Percentiles rank a stretch among this genome's conserved stretches.
These are phyloP conservation scores for Drosophila watanabei DNA, from an alignment of 1,140 invertebrate species.

Conservation along the genomic window DNA sequence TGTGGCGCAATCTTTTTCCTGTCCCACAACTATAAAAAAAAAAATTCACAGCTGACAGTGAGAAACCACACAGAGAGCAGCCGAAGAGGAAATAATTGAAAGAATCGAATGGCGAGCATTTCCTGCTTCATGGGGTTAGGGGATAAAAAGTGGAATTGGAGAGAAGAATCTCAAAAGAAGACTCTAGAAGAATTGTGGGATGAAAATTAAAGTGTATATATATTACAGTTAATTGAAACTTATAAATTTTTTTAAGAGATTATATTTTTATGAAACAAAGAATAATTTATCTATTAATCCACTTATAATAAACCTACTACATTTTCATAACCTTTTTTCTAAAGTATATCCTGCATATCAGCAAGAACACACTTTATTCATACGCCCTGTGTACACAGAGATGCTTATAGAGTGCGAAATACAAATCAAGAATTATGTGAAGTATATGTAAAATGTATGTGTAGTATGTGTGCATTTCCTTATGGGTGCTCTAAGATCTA, in stretches of 20 bases:
- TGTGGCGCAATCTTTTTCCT: conserved; percentile 55
- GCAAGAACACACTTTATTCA: conserved; percentile 20
- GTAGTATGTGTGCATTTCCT: conserved; percentile 39
- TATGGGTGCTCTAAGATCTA: conserved; percentile 39
- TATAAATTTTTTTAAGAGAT: no score
- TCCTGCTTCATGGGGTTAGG: conserved; percentile 43
- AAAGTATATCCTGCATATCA: background rate
- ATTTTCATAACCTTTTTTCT: background rate
- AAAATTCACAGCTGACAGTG: conserved; percentile 58
- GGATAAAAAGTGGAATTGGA: conserved; percentile 2
- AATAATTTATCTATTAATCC: background rate
- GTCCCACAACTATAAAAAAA: conserved; percentile 35
- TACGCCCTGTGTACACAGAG: conserved; percentile 51
- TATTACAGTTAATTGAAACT: background rate
- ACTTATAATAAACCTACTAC: background rate
- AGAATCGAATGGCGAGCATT: conserved; percentile 50
- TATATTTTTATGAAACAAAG: no score
- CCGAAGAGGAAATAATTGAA: conserved; percentile 39
- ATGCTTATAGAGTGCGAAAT: background rate
- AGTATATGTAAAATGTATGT: background rate
- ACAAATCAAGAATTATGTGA: conserved; percentile 1
- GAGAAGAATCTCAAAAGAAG: background rate
- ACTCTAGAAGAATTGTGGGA: background rate
- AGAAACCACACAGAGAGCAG: conserved; percentile 63
- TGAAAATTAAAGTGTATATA: background rate